Evolutionary conservation across 2,797 vertebrate species (phyloP), one percentile per base, ranked within the genome.

Genomic region (Sebastes nivosus): DNA sequence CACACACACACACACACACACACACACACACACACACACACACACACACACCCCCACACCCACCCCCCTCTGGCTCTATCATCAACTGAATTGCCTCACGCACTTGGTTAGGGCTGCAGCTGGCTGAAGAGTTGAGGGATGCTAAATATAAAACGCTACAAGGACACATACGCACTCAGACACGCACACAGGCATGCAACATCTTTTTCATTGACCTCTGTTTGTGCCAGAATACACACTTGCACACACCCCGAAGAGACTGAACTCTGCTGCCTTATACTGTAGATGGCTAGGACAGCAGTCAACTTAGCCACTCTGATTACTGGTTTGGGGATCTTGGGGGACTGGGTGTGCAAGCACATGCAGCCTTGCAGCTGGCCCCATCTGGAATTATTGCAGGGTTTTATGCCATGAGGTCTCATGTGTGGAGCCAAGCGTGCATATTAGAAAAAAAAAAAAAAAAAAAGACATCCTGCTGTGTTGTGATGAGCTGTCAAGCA

Each of bases 91-190:
- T 82, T 84, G 83, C 84, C 87, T 87, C 85, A 90, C 61, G 34
- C 87, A 88, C 89, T 88, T 83, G 82, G 81, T 92, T 79, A 57
- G 79, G 59, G 55, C 85, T 90, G 86, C 86, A 92, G 90, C 82
- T 82, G 87, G 82, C 82, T 85, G 68, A 78, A 58, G 65, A 84
- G 73, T 72, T 64, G 67, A 88, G 77, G 77, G 76, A 78, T 90
- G 84, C 92, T 91, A 92, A 93, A 93, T 93, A 88, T 90, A 93
- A 89, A 69, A 87, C 57, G 57, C 74, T 67, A 63, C 54, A 87
- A 57, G 61, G 66, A 75, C 73, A 77, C 67, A 79, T 10, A 32
- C 66, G 46, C 61, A 61, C 67, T 20, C n/a, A 77, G 5, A 80
- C 29, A 74, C 59, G 80, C 67, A 82, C 67, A 71, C 75, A 88